These are phyloP conservation scores for Camelus bactrianus DNA, from an alignment of 2,113 vertebrate genomes.

Conservation along the genomic window DNA sequence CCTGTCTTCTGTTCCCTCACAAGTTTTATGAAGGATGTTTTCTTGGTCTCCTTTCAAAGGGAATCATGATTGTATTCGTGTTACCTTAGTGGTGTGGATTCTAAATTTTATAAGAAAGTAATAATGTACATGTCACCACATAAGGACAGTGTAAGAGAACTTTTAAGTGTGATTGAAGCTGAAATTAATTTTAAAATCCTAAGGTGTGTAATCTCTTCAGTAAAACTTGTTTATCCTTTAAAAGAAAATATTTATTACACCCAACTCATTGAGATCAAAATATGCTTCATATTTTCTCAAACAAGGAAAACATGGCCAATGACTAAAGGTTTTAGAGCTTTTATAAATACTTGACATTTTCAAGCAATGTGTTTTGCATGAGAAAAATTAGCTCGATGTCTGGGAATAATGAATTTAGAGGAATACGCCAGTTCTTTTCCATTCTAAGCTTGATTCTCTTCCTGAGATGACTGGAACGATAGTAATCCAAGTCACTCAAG, in stretches of 20 bases:
- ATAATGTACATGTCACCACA: slow-evolving; percentile 43
- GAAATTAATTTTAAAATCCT: slow-evolving; percentile 78
- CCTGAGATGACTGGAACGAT: neutral
- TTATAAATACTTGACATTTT: slow-evolving; percentile 70
- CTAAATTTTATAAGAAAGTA: slow-evolving; percentile 52
- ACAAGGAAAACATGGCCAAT: slow-evolving; percentile 48
- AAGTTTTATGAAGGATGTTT: slow-evolving; percentile 23
- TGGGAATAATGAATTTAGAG: slow-evolving; percentile 7
- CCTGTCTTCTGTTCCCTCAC: neutral
- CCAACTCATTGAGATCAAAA: slow-evolving; percentile 69
- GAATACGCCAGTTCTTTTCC: neutral
- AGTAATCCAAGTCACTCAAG: neutral
- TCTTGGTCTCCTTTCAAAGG: neutral
- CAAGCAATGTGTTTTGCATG: slow-evolving; percentile 80
- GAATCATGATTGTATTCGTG: neutral
- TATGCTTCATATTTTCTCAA: slow-evolving; percentile 70
- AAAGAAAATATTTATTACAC: slow-evolving; percentile 74
- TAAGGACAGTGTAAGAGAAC: slow-evolving; percentile 69
- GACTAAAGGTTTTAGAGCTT: slow-evolving; percentile 69
- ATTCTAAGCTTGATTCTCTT: neutral
- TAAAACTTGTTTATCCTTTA: slow-evolving; percentile 70
- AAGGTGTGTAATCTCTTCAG: slow-evolving; percentile 63
- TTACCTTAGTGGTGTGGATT: neutral
- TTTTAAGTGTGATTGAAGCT: slow-evolving; percentile 62
- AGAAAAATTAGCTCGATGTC: slow-evolving; percentile 77